Evolutionary conservation across 2,797 vertebrate genomes (phyloP).

Genomic region (Lepus townsendii): DNA sequence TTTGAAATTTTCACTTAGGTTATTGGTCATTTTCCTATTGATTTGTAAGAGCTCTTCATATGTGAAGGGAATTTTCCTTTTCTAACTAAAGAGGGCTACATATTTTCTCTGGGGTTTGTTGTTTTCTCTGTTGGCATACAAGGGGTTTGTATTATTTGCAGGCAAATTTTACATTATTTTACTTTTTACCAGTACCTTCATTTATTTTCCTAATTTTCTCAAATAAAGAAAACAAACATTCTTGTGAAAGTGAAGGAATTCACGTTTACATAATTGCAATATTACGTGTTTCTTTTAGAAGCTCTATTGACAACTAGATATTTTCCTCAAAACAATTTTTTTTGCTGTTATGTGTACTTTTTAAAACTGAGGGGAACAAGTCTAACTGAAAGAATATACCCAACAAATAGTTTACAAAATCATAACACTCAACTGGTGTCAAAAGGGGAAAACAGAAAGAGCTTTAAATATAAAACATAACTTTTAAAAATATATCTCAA

Average conservation of each 20-base stretch:
- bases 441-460: neutral
- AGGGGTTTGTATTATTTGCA: neutral
- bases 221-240: conserved; percentile 50
- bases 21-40: conserved; percentile 11
- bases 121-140: neutral
- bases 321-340: conserved; percentile 39
- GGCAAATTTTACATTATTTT: neutral
- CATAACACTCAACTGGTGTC: neutral
- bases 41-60: conserved; percentile 16
- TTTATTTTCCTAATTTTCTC: conserved; percentile 51
- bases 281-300: conserved; percentile 4
- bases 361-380: neutral
- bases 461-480: conserved; percentile 73
- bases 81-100: neutral
- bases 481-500: conserved; percentile 63
- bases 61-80: neutral
- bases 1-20: neutral
- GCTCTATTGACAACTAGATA: neutral
- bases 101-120: neutral
- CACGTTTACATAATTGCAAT: neutral
- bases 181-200: neutral
- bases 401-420: conserved; percentile 22
- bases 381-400: neutral
- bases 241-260: conserved; percentile 8
- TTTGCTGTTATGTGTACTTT: conserved; percentile 2